phyloP scores from a whole-genome alignment of 2,888 invertebrate genomes.

The Arrhopalites spinosus region DNA sequence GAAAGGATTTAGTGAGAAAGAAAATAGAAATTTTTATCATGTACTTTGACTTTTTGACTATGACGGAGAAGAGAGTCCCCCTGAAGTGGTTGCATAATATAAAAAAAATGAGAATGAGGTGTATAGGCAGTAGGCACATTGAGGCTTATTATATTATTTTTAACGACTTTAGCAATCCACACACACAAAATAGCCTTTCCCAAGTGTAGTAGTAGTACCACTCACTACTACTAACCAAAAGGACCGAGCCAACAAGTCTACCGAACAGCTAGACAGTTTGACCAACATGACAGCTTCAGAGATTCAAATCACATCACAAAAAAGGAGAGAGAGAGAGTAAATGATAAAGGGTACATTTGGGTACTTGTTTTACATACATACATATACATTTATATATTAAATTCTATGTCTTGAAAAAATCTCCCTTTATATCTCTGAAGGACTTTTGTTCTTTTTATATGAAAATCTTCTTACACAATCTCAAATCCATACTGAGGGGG shows the following conservation, averaged over 20 bases:
- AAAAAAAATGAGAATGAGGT: too few species aligned
- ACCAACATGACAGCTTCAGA: slow-evolving; percentile 54
- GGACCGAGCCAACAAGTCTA: slow-evolving; percentile 53
- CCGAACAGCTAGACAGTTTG: slow-evolving; percentile 54
- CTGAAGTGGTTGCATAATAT: too few species aligned
- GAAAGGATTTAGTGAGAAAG: neutral
- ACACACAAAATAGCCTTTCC: neutral
- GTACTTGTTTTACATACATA: neutral
- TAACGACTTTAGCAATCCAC: slow-evolving; percentile 1
- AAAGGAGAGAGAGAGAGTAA: slow-evolving; percentile 30
- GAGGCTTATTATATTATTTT: neutral
- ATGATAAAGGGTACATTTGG: slow-evolving; percentile 18
- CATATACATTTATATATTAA: neutral
- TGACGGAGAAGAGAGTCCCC: neutral
- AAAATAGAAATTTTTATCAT: slow-evolving; percentile 17
- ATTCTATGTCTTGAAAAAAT: too few species aligned
- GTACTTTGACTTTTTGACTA: slow-evolving; percentile 2
- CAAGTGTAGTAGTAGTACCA: neutral
- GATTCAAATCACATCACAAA: slow-evolving; percentile 51
- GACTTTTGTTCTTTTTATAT: too few species aligned
- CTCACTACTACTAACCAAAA: neutral
- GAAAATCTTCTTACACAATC: too few species aligned
- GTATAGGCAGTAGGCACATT: too few species aligned
- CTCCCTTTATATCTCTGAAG: too few species aligned
- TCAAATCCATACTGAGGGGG: too few species aligned